Evolutionary conservation across 2,797 vertebrate genomes (phyloP).

Genomic region (Anguilla obscura): DNA sequence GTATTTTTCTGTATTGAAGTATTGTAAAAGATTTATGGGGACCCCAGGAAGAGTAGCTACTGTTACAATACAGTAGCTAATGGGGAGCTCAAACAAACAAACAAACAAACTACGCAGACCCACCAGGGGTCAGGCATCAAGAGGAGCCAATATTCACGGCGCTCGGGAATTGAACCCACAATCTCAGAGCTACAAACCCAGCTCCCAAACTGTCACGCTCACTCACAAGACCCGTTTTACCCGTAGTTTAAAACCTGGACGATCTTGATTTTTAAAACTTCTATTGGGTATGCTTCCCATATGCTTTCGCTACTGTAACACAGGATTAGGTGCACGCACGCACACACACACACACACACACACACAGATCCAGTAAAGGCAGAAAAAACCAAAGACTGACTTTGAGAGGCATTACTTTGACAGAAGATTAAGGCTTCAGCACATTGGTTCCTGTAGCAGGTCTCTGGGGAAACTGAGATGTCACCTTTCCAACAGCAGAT

Average conservation of each 20-base stretch:
- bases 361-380: not conserved
- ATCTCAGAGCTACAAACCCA: not conserved
- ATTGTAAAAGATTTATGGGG: no score
- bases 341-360: not conserved
- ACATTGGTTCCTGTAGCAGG: not conserved
- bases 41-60: no score
- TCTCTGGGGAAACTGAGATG: not conserved
- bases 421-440: not conserved
- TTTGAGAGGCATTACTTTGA: not conserved
- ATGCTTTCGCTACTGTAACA: not conserved
- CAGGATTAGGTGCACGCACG: not conserved
- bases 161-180: not conserved
- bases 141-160: not conserved
- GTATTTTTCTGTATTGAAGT: no score
- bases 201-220: not conserved
- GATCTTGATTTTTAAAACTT: not conserved
- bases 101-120: not conserved
- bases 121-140: not conserved
- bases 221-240: not conserved
- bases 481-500: not conserved
- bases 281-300: not conserved
- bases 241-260: not conserved
- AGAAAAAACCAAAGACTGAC: not conserved
- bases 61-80: no score
- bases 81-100: not conserved